Conservation (phyloP, 2,888 invertebrate species). For the Ceriagrion tenellum region DNA sequence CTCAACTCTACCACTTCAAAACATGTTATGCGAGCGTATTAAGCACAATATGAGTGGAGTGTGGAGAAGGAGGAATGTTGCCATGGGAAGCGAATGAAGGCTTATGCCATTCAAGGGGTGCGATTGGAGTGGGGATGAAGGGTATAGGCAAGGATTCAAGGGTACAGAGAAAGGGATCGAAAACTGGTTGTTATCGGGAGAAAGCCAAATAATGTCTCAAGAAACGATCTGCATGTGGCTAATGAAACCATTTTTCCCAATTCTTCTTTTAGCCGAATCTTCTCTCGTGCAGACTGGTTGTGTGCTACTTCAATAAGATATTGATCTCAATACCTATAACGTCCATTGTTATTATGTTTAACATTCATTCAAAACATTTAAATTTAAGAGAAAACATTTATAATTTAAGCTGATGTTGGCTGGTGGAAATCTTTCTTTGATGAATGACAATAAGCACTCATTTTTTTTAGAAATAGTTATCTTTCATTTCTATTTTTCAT, state of each 20-base stretch:
- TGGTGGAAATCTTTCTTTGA: too few relatives aligned
- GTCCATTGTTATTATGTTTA: too few relatives aligned
- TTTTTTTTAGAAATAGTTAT: too few relatives aligned
- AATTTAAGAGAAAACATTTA: too few relatives aligned
- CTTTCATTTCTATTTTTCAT: too few relatives aligned
- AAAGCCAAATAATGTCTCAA: not conserved
- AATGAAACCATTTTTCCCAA: not conserved
- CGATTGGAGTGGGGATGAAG: not conserved
- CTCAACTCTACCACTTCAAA: constrained; percentile 32
- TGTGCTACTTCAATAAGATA: too few relatives aligned
- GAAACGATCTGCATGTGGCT: not conserved
- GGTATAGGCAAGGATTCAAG: not conserved
- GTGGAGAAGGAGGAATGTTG: not conserved
- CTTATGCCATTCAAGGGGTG: not conserved
- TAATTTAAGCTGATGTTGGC: too few relatives aligned
- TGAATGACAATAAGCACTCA: too few relatives aligned
- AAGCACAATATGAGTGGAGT: not conserved
- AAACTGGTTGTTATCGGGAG: not conserved
- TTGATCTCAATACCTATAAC: too few relatives aligned
- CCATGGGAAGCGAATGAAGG: not conserved
- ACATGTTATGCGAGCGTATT: constrained; percentile 50
- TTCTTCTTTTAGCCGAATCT: too few relatives aligned
- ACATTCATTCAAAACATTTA: too few relatives aligned
- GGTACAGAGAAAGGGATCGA: not conserved
- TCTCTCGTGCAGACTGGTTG: too few relatives aligned